Conservation (phyloP, 2,888 invertebrate genomes). For the Craniophora ligustri region DNA sequence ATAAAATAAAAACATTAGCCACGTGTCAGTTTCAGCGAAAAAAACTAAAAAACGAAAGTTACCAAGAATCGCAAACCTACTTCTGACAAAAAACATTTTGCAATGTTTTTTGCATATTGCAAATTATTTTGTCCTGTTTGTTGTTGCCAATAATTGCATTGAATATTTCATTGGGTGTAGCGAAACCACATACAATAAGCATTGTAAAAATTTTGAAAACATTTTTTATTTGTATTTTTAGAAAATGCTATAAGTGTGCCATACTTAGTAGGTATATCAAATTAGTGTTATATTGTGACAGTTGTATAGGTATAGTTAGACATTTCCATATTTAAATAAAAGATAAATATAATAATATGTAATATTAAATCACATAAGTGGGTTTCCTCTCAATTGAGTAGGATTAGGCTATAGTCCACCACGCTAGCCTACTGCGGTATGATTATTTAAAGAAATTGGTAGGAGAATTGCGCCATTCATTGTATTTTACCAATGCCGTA, state of each 20-base stretch:
- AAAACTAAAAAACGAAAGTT: conserved; percentile 46
- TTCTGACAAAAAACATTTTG: conserved; percentile 15
- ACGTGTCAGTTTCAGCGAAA: conserved; percentile 30
- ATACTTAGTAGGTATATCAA: conserved; percentile 3
- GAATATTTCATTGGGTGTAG: conserved; percentile 43
- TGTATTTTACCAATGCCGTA: too few relatives aligned
- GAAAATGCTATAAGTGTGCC: conserved; percentile 21
- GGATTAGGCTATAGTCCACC: too few relatives aligned
- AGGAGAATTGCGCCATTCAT: too few relatives aligned
- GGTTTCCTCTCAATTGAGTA: too few relatives aligned
- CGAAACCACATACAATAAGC: conserved; percentile 48
- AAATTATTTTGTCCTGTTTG: conserved; percentile 27
- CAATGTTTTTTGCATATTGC: conserved; percentile 26
- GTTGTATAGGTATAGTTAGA: too few relatives aligned
- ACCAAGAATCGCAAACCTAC: conserved; percentile 41
- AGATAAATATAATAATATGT: conserved; percentile 8
- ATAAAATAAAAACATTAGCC: conserved; percentile 2
- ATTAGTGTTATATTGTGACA: too few relatives aligned
- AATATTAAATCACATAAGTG: too few relatives aligned
- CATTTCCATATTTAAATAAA: not conserved
- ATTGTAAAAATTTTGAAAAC: conserved; percentile 9
- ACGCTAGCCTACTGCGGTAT: too few relatives aligned
- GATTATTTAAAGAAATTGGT: too few relatives aligned
- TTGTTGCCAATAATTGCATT: conserved; percentile 26
- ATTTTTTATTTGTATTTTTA: conserved; percentile 19